Conservation (phyloP, 2,113 vertebrate species). For the Nansenia antarctica region DNA sequence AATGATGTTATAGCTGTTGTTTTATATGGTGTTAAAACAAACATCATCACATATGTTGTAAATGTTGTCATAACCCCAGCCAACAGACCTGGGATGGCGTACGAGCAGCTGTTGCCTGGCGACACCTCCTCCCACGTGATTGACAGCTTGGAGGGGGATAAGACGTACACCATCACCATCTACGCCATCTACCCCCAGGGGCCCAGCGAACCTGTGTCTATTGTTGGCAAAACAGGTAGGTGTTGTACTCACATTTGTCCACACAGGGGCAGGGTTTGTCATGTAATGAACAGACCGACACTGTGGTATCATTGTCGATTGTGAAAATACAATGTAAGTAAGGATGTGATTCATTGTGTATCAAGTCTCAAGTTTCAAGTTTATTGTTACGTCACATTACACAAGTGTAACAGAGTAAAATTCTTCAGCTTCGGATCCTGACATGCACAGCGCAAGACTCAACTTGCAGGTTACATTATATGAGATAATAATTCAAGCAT, state of each 20-base stretch:
- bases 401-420: too few relatives aligned
- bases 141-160: conserved; percentile 83
- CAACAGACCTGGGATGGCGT: conserved; percentile 73
- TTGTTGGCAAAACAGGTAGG: conserved; percentile 83
- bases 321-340: neutral
- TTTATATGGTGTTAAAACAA: neutral
- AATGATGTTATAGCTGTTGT: neutral
- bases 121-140: conserved; percentile 81
- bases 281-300: neutral
- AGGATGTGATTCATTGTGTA: neutral
- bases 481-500: too few relatives aligned
- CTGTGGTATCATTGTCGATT: neutral
- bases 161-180: conserved; percentile 82
- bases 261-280: neutral
- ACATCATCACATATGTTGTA: neutral
- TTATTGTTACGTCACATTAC: too few relatives aligned
- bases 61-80: conserved; percentile 52
- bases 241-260: neutral
- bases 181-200: conserved; percentile 78
- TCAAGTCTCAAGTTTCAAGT: too few relatives aligned
- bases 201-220: conserved; percentile 74
- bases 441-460: too few relatives aligned
- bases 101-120: conserved; percentile 74
- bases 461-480: too few relatives aligned
- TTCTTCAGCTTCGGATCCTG: too few relatives aligned